Percentiles rank a stretch among this genome's conserved stretches.
Evolutionary conservation across 1,140 invertebrate genomes (phyloP).

Genomic region (Drosophila hydei): DNA sequence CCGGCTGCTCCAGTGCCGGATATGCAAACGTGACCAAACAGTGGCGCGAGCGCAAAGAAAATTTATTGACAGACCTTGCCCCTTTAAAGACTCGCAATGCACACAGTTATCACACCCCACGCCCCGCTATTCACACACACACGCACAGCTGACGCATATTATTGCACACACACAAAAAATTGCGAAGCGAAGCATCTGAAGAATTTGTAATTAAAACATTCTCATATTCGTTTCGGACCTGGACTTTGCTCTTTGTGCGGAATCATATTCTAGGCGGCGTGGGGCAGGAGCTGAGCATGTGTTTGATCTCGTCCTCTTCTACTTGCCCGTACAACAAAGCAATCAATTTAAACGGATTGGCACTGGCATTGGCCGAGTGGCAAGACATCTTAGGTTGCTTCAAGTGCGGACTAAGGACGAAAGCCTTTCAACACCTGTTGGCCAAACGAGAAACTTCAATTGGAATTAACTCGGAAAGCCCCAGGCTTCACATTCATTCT

Average conservation of each 20-base stretch:
- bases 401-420: slow-evolving; percentile 5
- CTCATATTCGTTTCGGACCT: slow-evolving; percentile 24
- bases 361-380: not conserved
- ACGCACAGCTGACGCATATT: slow-evolving; percentile 36
- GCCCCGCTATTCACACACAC: not conserved
- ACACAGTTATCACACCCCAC: not conserved
- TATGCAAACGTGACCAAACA: slow-evolving; percentile 52
- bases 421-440: slow-evolving; percentile 12
- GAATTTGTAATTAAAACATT: slow-evolving; percentile 78
- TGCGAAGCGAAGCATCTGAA: slow-evolving; percentile 46
- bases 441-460: not conserved
- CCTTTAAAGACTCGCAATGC: slow-evolving; percentile 36
- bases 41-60: slow-evolving; percentile 36
- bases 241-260: slow-evolving; percentile 7
- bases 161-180: slow-evolving; percentile 41
- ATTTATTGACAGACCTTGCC: slow-evolving; percentile 61
- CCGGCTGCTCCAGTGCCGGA: slow-evolving; percentile 46
- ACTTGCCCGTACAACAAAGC: slow-evolving; percentile 23
- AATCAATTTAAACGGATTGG: slow-evolving; percentile 76
- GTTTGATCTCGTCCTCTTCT: not conserved
- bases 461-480: not conserved
- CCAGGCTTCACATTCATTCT: not conserved
- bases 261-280: slow-evolving; percentile 32
- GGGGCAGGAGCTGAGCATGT: slow-evolving; percentile 2
- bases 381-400: not conserved